Evolutionary conservation across 1,140 invertebrate genomes (phyloP), one percentile per base, ranked within the genome.

Genomic region (Cepaea nemoralis): DNA sequence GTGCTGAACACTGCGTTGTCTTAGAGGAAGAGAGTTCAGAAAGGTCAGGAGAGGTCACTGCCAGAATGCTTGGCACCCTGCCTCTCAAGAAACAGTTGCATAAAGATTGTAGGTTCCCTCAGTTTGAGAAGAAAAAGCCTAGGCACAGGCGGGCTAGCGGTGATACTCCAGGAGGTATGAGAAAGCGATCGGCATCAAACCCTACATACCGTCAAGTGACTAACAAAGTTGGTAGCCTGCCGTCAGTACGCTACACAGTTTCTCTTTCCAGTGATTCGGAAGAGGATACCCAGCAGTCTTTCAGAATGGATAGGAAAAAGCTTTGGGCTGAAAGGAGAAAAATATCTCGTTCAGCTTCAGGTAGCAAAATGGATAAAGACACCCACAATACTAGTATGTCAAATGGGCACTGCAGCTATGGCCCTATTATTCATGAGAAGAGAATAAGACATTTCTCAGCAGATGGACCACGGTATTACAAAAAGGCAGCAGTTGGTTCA

Each of bases 11-110:
- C 48, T 80, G 66, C 27, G 66, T 73, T 16, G 78, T 80, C 1
- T 40, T 80, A 31, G 78, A 80, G 45, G 78, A 80, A 45, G 78
- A 80, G 24, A 71, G 78, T 50, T 78, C 69, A 12, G 78, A 80
- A 37, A 48, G 39, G 12, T 73, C 69, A n/a, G 69, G 45, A 35
- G 48, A 59, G 19, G 27, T 73, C 24, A 35, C 78, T 16, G 31
- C 69, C 5, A 73, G 31, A 73, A 39, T 80, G 40, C 69, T 71
- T 39, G 70, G 31, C 2, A 14, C 33, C 1, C 45, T 80, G n/a
- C 78, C 69, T 16, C 42, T 80, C 0, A 80, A 73, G 5, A 78
- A 69, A n/a, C 77, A 69, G 24, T 24, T 69, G 24, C 59, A 78
- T n/a, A 22, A 6, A 45, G 66, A 69, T 19, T 39, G 66, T 5